Evolutionary conservation across 2,888 invertebrate species (phyloP).

Genomic region (Serrognathus titanus): DNA sequence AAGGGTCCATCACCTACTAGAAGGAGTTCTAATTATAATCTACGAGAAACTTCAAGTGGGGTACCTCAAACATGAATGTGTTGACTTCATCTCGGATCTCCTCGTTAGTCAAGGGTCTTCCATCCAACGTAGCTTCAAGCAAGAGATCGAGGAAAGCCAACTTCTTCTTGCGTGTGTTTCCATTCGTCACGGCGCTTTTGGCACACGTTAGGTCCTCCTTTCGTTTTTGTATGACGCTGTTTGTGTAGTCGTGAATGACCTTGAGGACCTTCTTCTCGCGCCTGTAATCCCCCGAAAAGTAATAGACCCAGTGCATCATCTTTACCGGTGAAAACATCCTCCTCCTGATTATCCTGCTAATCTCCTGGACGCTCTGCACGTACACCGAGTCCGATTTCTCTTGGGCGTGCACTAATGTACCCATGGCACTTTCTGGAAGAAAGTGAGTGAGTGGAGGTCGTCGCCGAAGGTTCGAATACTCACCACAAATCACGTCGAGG

Average conservation of each 20-base stretch:
- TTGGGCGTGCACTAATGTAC: conserved; percentile 70
- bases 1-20: no score
- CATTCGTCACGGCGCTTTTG: conserved; percentile 12
- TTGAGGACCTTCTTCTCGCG: conserved; percentile 50
- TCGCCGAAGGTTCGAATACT: background rate
- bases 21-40: no score
- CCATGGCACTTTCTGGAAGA: conserved; percentile 61
- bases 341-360: conserved; percentile 25
- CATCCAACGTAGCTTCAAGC: background rate
- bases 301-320: conserved; percentile 48
- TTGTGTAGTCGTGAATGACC: conserved; percentile 42
- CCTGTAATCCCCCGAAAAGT: conserved; percentile 55
- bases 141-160: background rate
- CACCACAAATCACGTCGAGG: conserved; percentile 21
- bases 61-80: conserved; percentile 24
- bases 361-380: conserved; percentile 63
- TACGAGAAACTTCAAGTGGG: background rate
- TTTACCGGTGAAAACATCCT: conserved; percentile 47
- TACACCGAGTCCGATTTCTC: conserved; percentile 64
- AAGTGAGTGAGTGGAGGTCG: background rate
- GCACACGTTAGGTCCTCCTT: conserved; percentile 24
- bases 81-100: background rate
- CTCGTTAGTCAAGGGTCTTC: background rate
- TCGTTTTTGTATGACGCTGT: conserved; percentile 52
- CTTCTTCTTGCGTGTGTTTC: conserved; percentile 37